A percentile compares a stretch with the other conserved stretches of the same genome.
These are phyloP conservation scores for Prenolepis imparis DNA, from an alignment of 2,888 invertebrate species.

Conservation along the genomic window DNA sequence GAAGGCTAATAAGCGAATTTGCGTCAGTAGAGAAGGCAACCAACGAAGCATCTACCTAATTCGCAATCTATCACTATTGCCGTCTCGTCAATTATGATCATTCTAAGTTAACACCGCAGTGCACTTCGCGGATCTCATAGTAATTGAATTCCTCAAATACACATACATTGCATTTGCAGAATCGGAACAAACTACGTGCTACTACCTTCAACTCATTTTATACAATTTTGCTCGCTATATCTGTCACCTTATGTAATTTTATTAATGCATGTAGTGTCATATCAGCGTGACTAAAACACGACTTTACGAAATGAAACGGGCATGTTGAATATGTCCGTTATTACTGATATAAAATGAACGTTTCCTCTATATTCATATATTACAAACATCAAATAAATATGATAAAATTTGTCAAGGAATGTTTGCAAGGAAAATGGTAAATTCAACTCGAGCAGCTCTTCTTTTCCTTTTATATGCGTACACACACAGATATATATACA, in stretches of 20 bases:
- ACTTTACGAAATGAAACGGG: slow-evolving; percentile 50
- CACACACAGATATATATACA: background rate
- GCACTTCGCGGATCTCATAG: slow-evolving; percentile 10
- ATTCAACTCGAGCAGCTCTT: background rate
- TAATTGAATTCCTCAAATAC: slow-evolving; percentile 25
- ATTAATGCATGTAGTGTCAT: slow-evolving; percentile 43
- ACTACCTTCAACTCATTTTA: slow-evolving; percentile 5
- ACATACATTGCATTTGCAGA: slow-evolving; percentile 1
- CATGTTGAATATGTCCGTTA: background rate
- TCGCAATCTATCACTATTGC: slow-evolving; percentile 34
- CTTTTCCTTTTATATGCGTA: background rate
- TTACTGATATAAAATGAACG: background rate
- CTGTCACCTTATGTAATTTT: background rate
- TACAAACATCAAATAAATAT: background rate
- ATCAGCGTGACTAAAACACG: background rate
- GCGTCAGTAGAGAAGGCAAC: background rate
- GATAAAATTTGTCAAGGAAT: background rate
- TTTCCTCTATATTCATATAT: background rate
- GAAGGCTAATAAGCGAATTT: slow-evolving; percentile 1
- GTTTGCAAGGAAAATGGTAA: background rate
- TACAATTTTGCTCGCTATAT: background rate
- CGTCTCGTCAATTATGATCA: slow-evolving; percentile 11
- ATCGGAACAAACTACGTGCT: background rate
- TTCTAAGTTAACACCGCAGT: slow-evolving; percentile 19
- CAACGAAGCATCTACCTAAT: slow-evolving; percentile 7